Evolutionary conservation across 2,888 invertebrate genomes (phyloP).

Genomic region (Syrista parreyssii): DNA sequence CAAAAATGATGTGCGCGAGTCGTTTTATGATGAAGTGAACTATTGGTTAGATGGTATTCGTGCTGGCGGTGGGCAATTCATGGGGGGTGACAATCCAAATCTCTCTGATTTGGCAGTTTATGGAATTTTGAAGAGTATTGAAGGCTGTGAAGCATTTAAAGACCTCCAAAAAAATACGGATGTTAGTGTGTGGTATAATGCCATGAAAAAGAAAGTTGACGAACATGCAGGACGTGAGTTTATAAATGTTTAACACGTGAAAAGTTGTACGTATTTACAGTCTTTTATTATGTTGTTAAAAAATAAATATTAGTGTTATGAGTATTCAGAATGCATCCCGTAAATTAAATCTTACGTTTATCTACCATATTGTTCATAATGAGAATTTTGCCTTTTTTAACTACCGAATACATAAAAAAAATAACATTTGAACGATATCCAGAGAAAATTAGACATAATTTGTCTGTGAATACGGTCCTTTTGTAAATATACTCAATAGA

Average conservation of each 20-base stretch:
- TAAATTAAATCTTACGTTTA: background rate
- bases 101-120: constrained; percentile 93
- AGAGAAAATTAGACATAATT: constrained; percentile 17
- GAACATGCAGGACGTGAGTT: constrained; percentile 70
- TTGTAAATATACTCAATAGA: constrained; percentile 5
- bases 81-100: constrained; percentile 90
- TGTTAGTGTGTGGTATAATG: constrained; percentile 82
- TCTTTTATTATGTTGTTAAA: constrained; percentile 27
- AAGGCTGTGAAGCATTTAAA: constrained; percentile 90
- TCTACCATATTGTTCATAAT: background rate
- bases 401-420: background rate
- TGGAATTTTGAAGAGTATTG: constrained; percentile 91
- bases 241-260: constrained; percentile 13
- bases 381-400: background rate
- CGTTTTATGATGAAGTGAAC: constrained; percentile 90
- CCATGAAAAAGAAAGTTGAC: constrained; percentile 75
- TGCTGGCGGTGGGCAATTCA: constrained; percentile 77
- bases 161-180: constrained; percentile 81
- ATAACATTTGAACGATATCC: constrained; percentile 6
- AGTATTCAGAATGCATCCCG: background rate
- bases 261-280: constrained; percentile 5
- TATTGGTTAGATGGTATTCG: constrained; percentile 81
- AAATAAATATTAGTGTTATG: constrained; percentile 16
- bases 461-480: constrained; percentile 17
- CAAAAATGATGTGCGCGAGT: constrained; percentile 87